phyloP scores from a whole-genome alignment of 2,113 vertebrate genomes.

The Geothlypis trichas region DNA sequence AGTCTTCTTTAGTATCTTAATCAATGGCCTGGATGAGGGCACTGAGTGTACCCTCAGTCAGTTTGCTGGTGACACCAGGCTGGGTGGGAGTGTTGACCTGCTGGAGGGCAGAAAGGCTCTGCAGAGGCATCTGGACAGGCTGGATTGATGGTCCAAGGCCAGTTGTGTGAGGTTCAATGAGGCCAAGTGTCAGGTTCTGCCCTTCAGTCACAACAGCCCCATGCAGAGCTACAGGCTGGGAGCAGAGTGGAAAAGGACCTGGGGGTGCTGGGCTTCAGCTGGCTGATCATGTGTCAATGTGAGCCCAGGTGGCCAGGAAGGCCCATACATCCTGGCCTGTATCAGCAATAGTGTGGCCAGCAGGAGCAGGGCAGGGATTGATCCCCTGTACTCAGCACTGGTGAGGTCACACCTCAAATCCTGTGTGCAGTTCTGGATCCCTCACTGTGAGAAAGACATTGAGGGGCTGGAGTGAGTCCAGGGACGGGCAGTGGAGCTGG shows the following conservation, averaged over 20 bases:
- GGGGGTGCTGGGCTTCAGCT: not conserved
- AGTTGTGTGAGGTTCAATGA: not conserved
- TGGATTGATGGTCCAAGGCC: not conserved
- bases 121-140: not conserved
- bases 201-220: not conserved
- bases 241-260: not conserved
- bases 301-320: not conserved
- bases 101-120: not conserved
- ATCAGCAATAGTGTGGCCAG: not conserved
- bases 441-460: not conserved
- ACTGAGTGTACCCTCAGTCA: not conserved
- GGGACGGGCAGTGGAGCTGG: accelerated
- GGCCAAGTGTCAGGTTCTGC: not conserved
- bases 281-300: accelerated
- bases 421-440: not conserved
- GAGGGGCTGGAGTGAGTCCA: not conserved
- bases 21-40: not conserved
- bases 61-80: not conserved
- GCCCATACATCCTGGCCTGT: not conserved
- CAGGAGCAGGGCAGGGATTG: not conserved
- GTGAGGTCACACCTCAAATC: not conserved
- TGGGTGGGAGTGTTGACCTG: not conserved
- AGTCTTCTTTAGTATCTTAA: not conserved
- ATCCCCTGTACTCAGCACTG: not conserved
- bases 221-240: not conserved